Base-by-base conservation (phyloP, 1,140 invertebrate species). In the Zaprionus africanus region DNA sequence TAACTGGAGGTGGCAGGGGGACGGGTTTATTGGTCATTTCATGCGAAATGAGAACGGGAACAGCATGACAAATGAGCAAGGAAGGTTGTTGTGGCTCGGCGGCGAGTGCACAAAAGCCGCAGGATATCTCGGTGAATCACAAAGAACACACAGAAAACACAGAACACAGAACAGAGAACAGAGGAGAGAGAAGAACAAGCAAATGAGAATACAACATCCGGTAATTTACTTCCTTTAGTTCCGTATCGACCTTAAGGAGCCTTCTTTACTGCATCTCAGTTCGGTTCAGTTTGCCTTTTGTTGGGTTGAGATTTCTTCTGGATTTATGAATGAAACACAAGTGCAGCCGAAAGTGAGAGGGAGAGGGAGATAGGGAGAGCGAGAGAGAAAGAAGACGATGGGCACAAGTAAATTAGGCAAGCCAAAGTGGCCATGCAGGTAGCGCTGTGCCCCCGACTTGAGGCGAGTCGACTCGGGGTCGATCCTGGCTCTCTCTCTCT, bases 141-240 rank as follows among this genome's bases (percentile, higher is more conserved):
- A 91, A 90, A 91, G 80, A 83, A 22, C 17, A 49, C 46, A 49
- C 9, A 49, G 43, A 19, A 46, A 28, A 15, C 15, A 49, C 2
- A 49, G 19, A 22, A 49, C 7, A n/a, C 5, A 49, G 46, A 22
- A 19, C 7, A 19, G 2, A 51, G 19, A 12, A 17, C 0, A n/a
- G 9, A 22, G 9, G 12, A 17, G 46, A 51, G 46, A 12, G 31
- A 7, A 58, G 38, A 81, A 88, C 79, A 81, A 82, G 81, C 70
- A 81, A 90, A 91, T 91, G 82, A 91, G 90, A 90, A 91, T 82
- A 91, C 85, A 90, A 91, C 90, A 91, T 91, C 90, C 90, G 90
- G 90, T 91, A 91, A 91, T 91, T 91, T 91, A 87, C 90, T 91
- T 91, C 90, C 90, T 90, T 91, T 91, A 88, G 79, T 91, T 84